These are phyloP conservation scores for Geodia barretti DNA, from an alignment of 37 sponge, comb jelly and placozoan genomes.

Conservation along the genomic window DNA sequence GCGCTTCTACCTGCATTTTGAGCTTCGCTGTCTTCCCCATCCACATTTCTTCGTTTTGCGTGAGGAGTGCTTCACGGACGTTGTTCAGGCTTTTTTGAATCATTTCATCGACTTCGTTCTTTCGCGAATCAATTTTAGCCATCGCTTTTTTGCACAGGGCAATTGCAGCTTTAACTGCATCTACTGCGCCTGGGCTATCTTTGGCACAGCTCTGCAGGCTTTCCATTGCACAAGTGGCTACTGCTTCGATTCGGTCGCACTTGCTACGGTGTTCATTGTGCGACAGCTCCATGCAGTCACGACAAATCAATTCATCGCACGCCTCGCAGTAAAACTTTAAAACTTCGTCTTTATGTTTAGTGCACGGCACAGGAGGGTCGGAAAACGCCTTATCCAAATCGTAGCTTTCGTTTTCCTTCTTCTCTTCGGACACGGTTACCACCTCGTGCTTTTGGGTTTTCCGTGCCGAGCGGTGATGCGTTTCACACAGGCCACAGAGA, in stretches of 20 bases:
- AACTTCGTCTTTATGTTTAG: conserved; percentile 22
- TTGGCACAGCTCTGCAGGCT: background rate
- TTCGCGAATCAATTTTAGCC: conserved; percentile 1
- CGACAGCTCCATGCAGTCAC: conserved; percentile 35
- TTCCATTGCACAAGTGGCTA: conserved; percentile 16
- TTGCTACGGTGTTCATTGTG: conserved; percentile 20
- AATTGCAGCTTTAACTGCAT: conserved; percentile 31
- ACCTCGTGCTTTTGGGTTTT: conserved; percentile 36
- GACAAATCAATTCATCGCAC: conserved; percentile 31
- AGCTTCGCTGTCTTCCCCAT: conserved; percentile 23
- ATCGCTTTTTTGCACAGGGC: conserved; percentile 11
- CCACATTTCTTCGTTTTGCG: conserved; percentile 8
- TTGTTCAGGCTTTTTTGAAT: conserved; percentile 21
- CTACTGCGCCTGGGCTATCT: background rate
- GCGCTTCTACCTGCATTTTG: conserved; percentile 15
- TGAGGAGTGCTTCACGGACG: conserved; percentile 20
- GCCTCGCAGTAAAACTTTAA: conserved; percentile 50
- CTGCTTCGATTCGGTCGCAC: conserved; percentile 12
- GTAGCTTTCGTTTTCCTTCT: background rate
- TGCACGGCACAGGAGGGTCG: conserved; percentile 19
- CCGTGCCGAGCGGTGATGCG: conserved; percentile 27
- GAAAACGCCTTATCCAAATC: background rate
- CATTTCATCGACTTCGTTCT: conserved; percentile 11
- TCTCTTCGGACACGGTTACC: conserved; percentile 5
- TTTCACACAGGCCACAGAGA: conserved; percentile 36